A percentile compares a stretch with the other conserved stretches of the same genome.
Conservation (phyloP, 2,797 vertebrate genomes). For the Myoxocephalus aenaeus region DNA sequence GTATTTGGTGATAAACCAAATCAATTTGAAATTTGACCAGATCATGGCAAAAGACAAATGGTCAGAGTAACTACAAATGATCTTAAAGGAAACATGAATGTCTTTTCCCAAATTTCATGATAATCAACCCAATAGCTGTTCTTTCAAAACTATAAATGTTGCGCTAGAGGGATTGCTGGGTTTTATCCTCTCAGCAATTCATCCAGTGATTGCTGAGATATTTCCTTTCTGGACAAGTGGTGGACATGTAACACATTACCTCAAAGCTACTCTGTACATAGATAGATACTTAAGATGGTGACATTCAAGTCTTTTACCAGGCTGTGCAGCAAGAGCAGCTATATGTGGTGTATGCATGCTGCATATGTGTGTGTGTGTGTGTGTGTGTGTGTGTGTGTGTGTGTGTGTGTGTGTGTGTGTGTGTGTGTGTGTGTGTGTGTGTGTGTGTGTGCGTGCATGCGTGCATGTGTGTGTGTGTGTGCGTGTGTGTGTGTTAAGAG, state of each 20-base stretch:
- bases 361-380: too few species aligned
- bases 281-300: conserved; percentile 1
- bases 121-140: not conserved
- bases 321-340: conserved; percentile 10
- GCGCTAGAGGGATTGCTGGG: not conserved
- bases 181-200: too few species aligned
- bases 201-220: too few species aligned
- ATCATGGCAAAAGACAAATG: not conserved
- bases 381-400: too few species aligned
- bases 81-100: not conserved
- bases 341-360: conserved; percentile 1
- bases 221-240: not conserved
- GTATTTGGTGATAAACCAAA: not conserved
- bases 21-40: not conserved
- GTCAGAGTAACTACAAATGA: not conserved
- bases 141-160: not conserved
- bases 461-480: not conserved
- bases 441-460: not conserved
- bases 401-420: not conserved
- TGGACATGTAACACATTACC: not conserved
- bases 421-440: not conserved
- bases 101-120: not conserved
- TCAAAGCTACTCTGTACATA: not conserved
- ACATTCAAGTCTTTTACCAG: conserved; percentile 14
- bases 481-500: conserved; percentile 16